phyloP scores from a whole-genome alignment of 37 sponge, comb jelly and placozoan species.

The Beroe ovata region DNA sequence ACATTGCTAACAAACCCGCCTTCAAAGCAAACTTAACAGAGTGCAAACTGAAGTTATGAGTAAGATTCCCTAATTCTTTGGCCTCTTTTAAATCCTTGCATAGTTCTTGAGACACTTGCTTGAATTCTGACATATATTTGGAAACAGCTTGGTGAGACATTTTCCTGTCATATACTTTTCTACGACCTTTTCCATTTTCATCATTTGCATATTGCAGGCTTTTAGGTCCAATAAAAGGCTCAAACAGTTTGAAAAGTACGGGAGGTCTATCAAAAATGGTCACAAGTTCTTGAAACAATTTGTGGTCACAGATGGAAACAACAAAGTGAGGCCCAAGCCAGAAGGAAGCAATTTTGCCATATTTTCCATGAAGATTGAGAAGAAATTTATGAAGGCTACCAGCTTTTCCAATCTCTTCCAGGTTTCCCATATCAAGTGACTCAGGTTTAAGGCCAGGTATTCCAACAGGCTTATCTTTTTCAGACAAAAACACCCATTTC shows the following conservation, averaged over 20 bases:
- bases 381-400: slow-evolving; percentile 90
- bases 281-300: slow-evolving; percentile 74
- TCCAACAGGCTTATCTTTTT: background rate
- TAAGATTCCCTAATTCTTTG: background rate
- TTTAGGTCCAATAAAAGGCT: slow-evolving; percentile 27
- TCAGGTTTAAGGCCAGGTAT: slow-evolving; percentile 21
- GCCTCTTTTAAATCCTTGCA: background rate
- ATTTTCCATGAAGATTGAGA: slow-evolving; percentile 74
- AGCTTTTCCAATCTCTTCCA: slow-evolving; percentile 69
- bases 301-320: slow-evolving; percentile 81
- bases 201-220: slow-evolving; percentile 61
- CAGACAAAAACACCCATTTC: background rate
- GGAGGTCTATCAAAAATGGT: slow-evolving; percentile 76
- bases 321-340: slow-evolving; percentile 74
- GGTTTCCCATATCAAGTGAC: slow-evolving; percentile 68
- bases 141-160: background rate
- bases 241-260: slow-evolving; percentile 36
- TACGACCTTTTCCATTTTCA: slow-evolving; percentile 69
- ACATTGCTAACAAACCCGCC: background rate
- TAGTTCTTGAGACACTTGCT: background rate
- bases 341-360: slow-evolving; percentile 78
- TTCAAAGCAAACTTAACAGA: slow-evolving; percentile 23
- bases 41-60: background rate
- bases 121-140: slow-evolving; percentile 3
- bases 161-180: slow-evolving; percentile 72